Base-by-base conservation (phyloP, 30 jellyfish, hydroid and myxozoan species). In the Cassiopea xamachana region DNA sequence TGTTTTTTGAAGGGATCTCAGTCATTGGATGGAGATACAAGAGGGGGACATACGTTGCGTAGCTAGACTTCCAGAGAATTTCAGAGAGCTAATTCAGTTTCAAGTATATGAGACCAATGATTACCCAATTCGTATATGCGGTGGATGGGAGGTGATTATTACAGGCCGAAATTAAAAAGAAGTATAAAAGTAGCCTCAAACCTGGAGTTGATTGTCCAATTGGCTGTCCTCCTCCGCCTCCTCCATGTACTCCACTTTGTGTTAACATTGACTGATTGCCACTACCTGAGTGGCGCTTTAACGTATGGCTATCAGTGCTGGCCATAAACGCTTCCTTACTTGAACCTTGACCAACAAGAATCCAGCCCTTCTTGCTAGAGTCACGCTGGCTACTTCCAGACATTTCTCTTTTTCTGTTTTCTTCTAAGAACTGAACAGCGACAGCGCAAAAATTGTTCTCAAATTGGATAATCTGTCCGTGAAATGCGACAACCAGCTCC, bases 401-500 rank as follows among this genome's bases (percentile, higher is more conserved):
- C 14, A 86, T 71, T 46, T 96, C 99, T n/a, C 97, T 69, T 75
- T 85, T 96, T 27, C 92, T 64, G 94, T 92, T 97, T 62, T 96
- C 99, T 83, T 96, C 99, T 49, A 96, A 79, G 82, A 96, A 92
- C 81, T 96, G 99, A 27, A 96, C 98, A 60, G 99, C 99, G 10
- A 96, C 99, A 12, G 92, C 99, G 48, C 97, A 84, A 80, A 84
- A 96, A 46, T 94, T 93, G 69, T 87, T 85, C 79, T 96, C 99
- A 86, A 96, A 96, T 61, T 96, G 99, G 62, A 88, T 82, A 46
- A 96, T 96, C 47, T 85, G 97, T 19, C 99, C 98, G 75, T 96
- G 90, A 67, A 96, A 89, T 16, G 99, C 99, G 49, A 96, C 98
- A 2, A 92, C 99, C 50, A 96, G 93, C 70, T 96, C 99, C 99